These are phyloP conservation scores for Numenius phaeopus DNA, from an alignment of 2,797 vertebrate genomes.

Conservation along the genomic window DNA sequence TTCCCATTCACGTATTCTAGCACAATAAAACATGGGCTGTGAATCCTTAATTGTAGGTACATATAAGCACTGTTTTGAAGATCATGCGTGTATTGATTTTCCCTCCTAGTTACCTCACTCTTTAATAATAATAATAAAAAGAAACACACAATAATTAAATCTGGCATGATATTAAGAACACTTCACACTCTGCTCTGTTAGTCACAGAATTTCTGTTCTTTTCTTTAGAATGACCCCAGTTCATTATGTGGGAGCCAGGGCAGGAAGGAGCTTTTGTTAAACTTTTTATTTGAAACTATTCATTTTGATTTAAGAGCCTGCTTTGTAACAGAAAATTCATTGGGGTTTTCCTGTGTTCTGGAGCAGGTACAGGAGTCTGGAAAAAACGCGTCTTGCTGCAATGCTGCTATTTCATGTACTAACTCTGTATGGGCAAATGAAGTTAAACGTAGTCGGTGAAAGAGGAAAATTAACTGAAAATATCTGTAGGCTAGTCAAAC, in stretches of 20 bases:
- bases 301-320: constrained; percentile 14
- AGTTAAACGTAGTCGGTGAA: not conserved
- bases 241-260: not conserved
- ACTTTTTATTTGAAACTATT: constrained; percentile 27
- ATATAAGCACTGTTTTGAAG: not conserved
- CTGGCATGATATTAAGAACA: not conserved
- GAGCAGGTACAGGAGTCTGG: not conserved
- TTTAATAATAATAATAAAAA: constrained; percentile 16
- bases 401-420: not conserved
- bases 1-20: not conserved
- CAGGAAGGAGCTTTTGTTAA: not conserved
- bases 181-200: not conserved
- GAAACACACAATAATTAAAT: not conserved
- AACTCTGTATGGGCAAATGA: not conserved
- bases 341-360: not conserved
- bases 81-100: not conserved
- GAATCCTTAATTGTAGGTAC: not conserved
- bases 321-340: not conserved
- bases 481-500: not conserved
- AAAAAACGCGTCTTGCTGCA: not conserved
- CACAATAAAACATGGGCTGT: not conserved
- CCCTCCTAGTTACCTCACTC: not conserved
- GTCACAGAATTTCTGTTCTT: not conserved
- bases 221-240: not conserved
- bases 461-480: not conserved